Evolutionary conservation across 2,888 invertebrate genomes (phyloP).

Genomic region (Nipponacmea schrenckii): DNA sequence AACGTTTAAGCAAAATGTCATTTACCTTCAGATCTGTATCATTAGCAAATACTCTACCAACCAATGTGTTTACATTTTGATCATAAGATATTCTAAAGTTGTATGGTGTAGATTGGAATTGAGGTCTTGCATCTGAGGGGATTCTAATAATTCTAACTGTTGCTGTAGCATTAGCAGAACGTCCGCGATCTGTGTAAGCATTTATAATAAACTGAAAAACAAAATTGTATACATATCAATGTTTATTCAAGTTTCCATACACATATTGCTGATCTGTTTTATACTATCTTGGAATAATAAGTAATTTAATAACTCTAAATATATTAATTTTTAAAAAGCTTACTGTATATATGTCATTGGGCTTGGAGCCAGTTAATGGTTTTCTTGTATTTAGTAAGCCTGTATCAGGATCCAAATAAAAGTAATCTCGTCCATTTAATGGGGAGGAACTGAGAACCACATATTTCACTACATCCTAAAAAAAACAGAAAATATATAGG

Average conservation of each 20-base stretch:
- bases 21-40: constrained; percentile 8
- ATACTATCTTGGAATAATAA: background rate
- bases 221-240: background rate
- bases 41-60: background rate
- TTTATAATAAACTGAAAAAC: constrained; percentile 10
- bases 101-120: background rate
- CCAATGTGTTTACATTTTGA: background rate
- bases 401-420: constrained; percentile 8
- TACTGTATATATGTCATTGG: constrained; percentile 3
- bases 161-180: background rate
- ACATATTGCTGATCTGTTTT: background rate
- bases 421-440: background rate
- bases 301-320: background rate
- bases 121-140: background rate
- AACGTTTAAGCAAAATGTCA: background rate
- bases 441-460: background rate
- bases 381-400: constrained; percentile 8
- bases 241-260: too few species aligned
- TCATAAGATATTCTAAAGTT: background rate
- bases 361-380: background rate
- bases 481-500: background rate
- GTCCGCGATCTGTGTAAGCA: background rate
- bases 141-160: background rate
- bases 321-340: background rate
- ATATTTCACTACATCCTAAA: constrained; percentile 10